phyloP scores from a whole-genome alignment of 2,113 vertebrate genomes.

The Canis aureus region DNA sequence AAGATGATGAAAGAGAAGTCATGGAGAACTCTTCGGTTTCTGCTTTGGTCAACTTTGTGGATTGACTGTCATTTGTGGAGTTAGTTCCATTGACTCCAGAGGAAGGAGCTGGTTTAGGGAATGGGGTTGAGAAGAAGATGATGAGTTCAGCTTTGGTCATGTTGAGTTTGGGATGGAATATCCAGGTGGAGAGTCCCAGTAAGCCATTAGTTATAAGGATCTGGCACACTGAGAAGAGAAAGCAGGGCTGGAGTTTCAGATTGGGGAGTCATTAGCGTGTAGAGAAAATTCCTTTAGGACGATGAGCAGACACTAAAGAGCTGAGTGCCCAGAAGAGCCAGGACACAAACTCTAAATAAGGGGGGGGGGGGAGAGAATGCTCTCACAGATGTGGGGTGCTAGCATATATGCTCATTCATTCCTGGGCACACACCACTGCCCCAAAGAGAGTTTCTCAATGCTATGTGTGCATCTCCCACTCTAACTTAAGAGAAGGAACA shows the following conservation, averaged over 20 bases:
- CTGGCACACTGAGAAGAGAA: conserved; percentile 18
- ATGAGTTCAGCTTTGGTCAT: neutral
- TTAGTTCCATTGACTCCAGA: neutral
- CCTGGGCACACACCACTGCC: neutral
- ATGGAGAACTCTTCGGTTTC: neutral
- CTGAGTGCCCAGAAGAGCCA: neutral
- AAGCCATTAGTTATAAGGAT: neutral
- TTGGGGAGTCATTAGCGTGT: neutral
- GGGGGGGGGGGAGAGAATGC: neutral
- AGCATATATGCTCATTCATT: neutral
- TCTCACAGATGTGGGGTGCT: neutral
- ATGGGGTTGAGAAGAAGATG: neutral
- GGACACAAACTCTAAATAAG: neutral
- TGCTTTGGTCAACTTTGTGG: neutral
- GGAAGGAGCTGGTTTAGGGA: neutral
- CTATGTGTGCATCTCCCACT: neutral
- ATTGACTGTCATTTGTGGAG: neutral
- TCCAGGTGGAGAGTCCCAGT: neutral
- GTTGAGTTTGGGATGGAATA: neutral
- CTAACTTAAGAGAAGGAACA: neutral
- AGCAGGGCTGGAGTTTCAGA: neutral
- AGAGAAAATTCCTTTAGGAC: neutral
- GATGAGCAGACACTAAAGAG: conserved; percentile 26
- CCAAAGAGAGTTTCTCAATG: neutral
- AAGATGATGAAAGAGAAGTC: neutral